These are phyloP conservation scores for Aspidoscelis tigris DNA, from an alignment of 2,113 vertebrate species.

Conservation along the genomic window DNA sequence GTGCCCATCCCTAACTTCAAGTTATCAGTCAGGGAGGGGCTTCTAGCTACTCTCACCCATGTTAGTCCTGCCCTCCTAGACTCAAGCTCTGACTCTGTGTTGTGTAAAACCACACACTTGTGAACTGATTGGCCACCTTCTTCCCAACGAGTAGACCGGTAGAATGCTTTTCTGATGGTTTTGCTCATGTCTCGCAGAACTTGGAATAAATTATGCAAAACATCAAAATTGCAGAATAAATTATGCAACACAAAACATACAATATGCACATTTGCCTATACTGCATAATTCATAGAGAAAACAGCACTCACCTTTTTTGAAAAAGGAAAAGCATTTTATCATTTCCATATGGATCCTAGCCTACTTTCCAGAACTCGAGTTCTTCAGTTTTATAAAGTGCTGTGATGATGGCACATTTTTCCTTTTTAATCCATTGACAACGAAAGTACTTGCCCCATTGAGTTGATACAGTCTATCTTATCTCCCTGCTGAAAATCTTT, in stretches of 20 bases:
- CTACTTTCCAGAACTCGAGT: background rate
- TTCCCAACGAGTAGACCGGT: too few species aligned
- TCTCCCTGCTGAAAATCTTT: slow-evolving; percentile 28
- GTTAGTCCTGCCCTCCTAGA: too few species aligned
- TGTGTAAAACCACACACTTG: too few species aligned
- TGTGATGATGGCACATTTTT: background rate
- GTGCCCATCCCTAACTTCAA: too few species aligned
- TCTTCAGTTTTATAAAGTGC: background rate
- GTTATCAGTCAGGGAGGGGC: too few species aligned
- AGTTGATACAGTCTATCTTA: slow-evolving; percentile 16
- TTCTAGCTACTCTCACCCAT: background rate
- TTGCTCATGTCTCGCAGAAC: background rate
- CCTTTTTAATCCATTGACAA: slow-evolving; percentile 18
- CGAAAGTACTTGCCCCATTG: slow-evolving; percentile 2
- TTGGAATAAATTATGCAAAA: slow-evolving; percentile 4
- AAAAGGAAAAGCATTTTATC: background rate
- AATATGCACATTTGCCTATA: background rate
- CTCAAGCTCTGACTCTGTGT: too few species aligned
- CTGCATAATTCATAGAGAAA: slow-evolving; percentile 11
- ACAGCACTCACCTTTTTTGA: background rate
- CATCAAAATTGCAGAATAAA: background rate
- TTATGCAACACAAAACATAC: slow-evolving; percentile 12
- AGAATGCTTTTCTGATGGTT: too few species aligned
- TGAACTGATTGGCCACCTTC: too few species aligned
- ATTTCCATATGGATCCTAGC: background rate